A percentile compares a stretch with the other conserved stretches of the same genome.
Conservation (phyloP, 2,888 invertebrate species). For the Hyalella azteca region DNA sequence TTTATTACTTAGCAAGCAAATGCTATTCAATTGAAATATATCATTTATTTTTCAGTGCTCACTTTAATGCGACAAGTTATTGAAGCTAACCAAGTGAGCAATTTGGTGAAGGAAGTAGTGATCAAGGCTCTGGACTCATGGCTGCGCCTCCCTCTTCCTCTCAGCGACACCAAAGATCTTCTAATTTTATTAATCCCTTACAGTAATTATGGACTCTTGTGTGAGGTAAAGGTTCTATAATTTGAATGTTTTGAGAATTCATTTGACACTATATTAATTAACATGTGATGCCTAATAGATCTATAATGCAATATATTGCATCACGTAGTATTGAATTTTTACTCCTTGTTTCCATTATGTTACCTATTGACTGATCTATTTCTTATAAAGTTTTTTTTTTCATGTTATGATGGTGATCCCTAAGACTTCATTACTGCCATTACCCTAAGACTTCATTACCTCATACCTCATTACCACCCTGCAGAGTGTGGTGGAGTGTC, state of each 20-base stretch:
- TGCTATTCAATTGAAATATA: background rate
- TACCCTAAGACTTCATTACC: no score
- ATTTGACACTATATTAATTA: no score
- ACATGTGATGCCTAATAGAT: no score
- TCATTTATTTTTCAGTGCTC: conserved; percentile 44
- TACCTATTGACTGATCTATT: background rate
- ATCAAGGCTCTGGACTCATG: conserved; percentile 54
- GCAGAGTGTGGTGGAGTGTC: conserved; percentile 55
- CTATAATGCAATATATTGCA: no score
- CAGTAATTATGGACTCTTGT: conserved; percentile 55
- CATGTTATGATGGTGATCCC: no score
- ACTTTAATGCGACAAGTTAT: conserved; percentile 54
- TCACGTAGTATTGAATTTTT: no score
- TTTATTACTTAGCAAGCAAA: background rate
- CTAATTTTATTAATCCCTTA: conserved; percentile 55
- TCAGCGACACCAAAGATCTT: conserved; percentile 55
- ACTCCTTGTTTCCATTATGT: no score
- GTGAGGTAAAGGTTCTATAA: conserved; percentile 56
- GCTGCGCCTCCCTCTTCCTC: conserved; percentile 54
- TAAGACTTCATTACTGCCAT: no score
- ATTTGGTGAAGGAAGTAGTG: conserved; percentile 56
- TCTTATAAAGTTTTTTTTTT: no score
- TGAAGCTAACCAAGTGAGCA: conserved; percentile 56
- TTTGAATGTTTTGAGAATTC: no score
- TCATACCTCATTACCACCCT: no score